A percentile compares a stretch with the other conserved stretches of the same genome.
These are phyloP conservation scores for Unio pictorum DNA, from an alignment of 2,888 invertebrate species.

Conservation along the genomic window DNA sequence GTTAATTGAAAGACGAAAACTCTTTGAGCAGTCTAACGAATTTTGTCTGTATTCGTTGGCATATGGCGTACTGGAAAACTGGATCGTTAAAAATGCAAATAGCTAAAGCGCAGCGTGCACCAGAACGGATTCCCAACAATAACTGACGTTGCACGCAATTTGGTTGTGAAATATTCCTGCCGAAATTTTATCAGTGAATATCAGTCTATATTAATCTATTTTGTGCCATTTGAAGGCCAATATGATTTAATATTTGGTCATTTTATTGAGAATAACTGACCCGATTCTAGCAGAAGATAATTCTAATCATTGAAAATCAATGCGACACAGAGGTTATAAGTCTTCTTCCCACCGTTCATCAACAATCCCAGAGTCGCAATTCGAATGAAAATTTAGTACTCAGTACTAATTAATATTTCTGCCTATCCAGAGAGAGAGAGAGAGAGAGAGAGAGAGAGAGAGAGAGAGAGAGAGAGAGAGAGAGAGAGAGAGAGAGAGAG, in stretches of 20 bases:
- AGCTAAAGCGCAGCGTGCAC: conserved; percentile 14
- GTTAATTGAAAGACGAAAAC: conserved; percentile 6
- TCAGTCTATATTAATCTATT: conserved; percentile 7
- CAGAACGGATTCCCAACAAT: conserved; percentile 3
- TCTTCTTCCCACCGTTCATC: background rate
- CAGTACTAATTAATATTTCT: no score
- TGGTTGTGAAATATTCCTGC: background rate
- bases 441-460: no score
- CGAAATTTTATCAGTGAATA: conserved; percentile 4
- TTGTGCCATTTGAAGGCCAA: conserved; percentile 7
- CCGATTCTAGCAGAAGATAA: conserved; percentile 19
- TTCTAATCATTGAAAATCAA: conserved; percentile 29
- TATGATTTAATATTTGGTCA: conserved; percentile 11
- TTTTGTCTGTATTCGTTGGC: conserved; percentile 6
- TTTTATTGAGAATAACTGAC: conserved; percentile 10
- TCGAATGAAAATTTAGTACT: no score
- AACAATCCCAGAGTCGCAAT: background rate
- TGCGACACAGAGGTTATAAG: conserved; percentile 4
- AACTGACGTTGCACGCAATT: conserved; percentile 6
- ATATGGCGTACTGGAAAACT: conserved; percentile 13
- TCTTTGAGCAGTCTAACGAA: conserved; percentile 6
- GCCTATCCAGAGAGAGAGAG: no score
- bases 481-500: no score
- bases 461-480: no score
- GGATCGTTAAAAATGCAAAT: conserved; percentile 11